Conservation (phyloP, 2,113 vertebrate species). For the Leptosomus discolor region DNA sequence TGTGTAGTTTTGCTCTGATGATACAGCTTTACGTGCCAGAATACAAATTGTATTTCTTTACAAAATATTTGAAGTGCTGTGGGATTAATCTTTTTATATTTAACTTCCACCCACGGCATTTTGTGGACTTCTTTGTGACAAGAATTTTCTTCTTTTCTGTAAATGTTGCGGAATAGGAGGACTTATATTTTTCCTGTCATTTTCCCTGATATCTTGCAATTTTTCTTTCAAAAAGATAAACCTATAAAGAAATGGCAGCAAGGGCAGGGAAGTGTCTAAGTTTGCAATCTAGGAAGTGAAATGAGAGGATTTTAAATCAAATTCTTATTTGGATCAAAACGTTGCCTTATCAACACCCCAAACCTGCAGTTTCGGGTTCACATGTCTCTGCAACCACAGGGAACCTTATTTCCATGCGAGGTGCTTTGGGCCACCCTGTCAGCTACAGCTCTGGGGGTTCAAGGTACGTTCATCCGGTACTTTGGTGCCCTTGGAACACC, state of each 20-base stretch:
- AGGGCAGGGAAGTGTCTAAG: background rate
- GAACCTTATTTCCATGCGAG: background rate
- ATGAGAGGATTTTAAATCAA: background rate
- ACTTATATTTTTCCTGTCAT: background rate
- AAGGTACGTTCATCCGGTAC: background rate
- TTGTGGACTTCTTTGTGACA: background rate
- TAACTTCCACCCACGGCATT: background rate
- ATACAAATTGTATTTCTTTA: slow-evolving; percentile 33
- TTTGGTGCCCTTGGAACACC: background rate
- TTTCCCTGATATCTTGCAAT: background rate
- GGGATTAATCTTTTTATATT: slow-evolving; percentile 13
- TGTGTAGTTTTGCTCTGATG: background rate
- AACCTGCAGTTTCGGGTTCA: background rate
- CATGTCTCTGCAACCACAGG: background rate
- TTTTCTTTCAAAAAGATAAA: background rate
- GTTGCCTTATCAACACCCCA: background rate
- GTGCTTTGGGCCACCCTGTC: background rate
- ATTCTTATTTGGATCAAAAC: background rate
- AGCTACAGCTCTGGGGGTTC: background rate
- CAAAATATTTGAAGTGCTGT: slow-evolving; percentile 42
- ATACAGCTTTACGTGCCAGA: background rate
- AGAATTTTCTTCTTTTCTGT: background rate
- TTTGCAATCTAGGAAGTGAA: background rate
- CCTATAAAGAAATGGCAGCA: background rate
- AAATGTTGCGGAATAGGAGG: background rate